Percentiles rank a stretch among this genome's conserved stretches.
Conservation (phyloP, 1,140 invertebrate species). For the Microplitis mediator region DNA sequence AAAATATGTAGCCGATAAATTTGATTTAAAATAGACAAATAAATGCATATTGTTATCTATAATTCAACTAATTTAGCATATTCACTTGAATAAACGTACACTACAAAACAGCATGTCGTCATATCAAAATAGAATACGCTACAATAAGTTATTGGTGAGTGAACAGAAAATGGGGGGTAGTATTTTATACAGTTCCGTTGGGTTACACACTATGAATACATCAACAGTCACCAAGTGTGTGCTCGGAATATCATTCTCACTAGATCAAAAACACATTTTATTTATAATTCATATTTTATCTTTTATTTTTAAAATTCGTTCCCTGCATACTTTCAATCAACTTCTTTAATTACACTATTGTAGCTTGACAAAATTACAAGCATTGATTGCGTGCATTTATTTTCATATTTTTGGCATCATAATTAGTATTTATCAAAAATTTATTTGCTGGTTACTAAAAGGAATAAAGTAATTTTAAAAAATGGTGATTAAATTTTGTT, state of each 20-base stretch:
- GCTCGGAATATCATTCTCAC: conserved; percentile 25
- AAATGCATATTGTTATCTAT: not conserved
- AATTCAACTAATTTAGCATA: conserved; percentile 19
- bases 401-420: too few relatives aligned
- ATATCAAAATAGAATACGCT: conserved; percentile 27
- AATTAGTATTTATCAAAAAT: too few relatives aligned
- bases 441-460: too few relatives aligned
- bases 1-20: not conserved
- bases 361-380: too few relatives aligned
- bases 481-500: too few relatives aligned
- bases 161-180: conserved; percentile 21
- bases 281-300: too few relatives aligned
- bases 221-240: conserved; percentile 23
- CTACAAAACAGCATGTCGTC: conserved; percentile 2
- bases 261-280: not conserved
- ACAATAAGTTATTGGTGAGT: conserved; percentile 30
- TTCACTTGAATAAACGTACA: not conserved
- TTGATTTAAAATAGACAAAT: not conserved
- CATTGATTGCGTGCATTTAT: too few relatives aligned
- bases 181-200: conserved; percentile 33
- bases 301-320: too few relatives aligned
- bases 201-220: conserved; percentile 30
- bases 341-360: too few relatives aligned
- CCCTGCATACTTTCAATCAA: not conserved
- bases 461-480: too few relatives aligned